Conservation (phyloP, 1,140 invertebrate species). For the Uloborus diversus region DNA sequence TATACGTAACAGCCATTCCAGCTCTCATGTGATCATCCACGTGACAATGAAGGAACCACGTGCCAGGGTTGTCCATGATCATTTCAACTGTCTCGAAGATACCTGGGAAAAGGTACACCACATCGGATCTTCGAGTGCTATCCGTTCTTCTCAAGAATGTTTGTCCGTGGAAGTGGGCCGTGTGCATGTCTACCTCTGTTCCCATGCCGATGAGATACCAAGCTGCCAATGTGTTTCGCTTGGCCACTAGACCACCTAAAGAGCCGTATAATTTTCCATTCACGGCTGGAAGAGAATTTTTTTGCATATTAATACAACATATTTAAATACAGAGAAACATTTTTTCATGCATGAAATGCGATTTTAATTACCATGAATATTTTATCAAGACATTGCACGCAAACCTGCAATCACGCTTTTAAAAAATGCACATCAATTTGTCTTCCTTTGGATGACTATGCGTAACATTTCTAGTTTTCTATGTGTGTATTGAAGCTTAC, state of each 20-base stretch:
- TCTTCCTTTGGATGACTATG: too few species aligned
- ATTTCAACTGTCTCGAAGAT: conserved; percentile 61
- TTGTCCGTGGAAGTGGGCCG: conserved; percentile 63
- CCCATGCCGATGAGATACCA: conserved; percentile 63
- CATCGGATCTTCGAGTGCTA: conserved; percentile 60
- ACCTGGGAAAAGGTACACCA: conserved; percentile 62
- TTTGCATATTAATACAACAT: too few species aligned
- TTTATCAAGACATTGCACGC: too few species aligned
- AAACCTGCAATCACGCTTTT: too few species aligned
- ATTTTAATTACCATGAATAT: too few species aligned
- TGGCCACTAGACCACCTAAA: conserved; percentile 56
- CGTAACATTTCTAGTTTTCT: too few species aligned
- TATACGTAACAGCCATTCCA: conserved; percentile 50
- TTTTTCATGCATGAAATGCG: too few species aligned
- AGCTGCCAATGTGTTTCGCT: conserved; percentile 59
- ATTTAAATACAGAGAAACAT: too few species aligned
- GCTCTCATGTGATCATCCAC: conserved; percentile 55
- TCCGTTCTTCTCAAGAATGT: conserved; percentile 60
- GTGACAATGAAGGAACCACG: conserved; percentile 58
- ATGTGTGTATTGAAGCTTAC: too few species aligned
- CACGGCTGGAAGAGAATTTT: conserved; percentile 10
- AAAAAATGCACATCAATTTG: too few species aligned
- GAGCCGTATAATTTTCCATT: conserved; percentile 52
- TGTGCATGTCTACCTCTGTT: conserved; percentile 62
- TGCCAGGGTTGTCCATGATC: conserved; percentile 61